Evolutionary conservation across 1,140 invertebrate species (phyloP), one percentile per base, ranked within the genome.

Genomic region (Stegodyphus mimosarum): DNA sequence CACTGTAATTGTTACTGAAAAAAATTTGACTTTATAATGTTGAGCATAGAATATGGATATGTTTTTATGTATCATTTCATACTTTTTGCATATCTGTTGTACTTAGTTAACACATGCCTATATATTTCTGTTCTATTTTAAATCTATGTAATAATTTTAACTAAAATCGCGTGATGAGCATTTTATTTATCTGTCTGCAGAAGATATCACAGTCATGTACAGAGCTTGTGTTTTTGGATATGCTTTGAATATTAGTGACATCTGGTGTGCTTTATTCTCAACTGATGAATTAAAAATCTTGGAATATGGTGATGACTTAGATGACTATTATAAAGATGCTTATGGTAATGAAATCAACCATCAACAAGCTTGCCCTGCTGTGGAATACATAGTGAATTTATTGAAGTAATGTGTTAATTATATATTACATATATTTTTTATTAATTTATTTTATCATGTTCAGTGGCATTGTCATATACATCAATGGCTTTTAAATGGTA

Each of bases 241-340:
- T 49, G 88, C 88, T 6, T 76, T 88, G n/a, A 60, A 72, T 64
- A 63, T 53, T n/a, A 66, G 63, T 52, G 86, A 87, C 51, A 72
- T 79, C 7, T 88, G 88, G 88, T 88, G 88, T 84, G 55, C 78
- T n/a, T 5, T 88, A 7, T 88, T 88, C 64, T 80, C 80, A 6
- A 55, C 52, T 13, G 66, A 75, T n/a, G 88, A 88, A 15, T 52
- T 88, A 18, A 83, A 87, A 76, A 73, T 88, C 11, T 53, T 88
- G 11, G 88, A 88, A 69, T 88, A 77, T 53, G 51, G 60, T 53
- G 74, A 60, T 7, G 88, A 88, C 79, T 78, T 88, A 71, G 86
- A 87, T 72, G 88, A 88, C 63, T 88, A 88, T 72, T 87, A 87
- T 74, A 85, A 87, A 70, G 87, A 88, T 74, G 86, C 73, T 13